A percentile compares a stretch with the other conserved stretches of the same genome.
Conservation (phyloP, 2,113 vertebrate species). For the Sphyrna mokarran region DNA sequence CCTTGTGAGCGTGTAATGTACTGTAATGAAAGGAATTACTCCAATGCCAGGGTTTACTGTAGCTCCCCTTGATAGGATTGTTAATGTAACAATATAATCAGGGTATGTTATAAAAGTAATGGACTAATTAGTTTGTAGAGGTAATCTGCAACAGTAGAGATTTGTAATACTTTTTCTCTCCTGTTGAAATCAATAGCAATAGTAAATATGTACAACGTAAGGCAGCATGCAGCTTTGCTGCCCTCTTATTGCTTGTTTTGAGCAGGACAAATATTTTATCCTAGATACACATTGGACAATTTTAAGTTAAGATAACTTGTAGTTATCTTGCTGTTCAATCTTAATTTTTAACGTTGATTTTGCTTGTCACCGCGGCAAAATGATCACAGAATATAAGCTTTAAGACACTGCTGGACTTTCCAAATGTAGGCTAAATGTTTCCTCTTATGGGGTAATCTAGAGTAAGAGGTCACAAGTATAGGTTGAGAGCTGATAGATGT, state of each 20-base stretch:
- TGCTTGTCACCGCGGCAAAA: not conserved
- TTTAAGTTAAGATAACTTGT: not conserved
- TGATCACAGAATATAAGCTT: not conserved
- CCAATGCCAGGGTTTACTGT: conserved; percentile 4
- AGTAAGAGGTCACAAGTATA: too few relatives aligned
- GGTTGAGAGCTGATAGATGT: too few relatives aligned
- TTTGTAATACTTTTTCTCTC: conserved; percentile 16
- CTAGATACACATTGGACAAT: too few relatives aligned
- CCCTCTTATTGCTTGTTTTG: not conserved
- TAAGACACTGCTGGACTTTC: not conserved
- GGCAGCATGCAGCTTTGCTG: not conserved
- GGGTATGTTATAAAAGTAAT: conserved; percentile 31
- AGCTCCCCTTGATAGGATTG: conserved; percentile 20
- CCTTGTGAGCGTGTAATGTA: conserved; percentile 18
- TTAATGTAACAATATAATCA: conserved; percentile 34
- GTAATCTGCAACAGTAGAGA: conserved; percentile 28
- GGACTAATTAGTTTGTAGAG: conserved; percentile 6
- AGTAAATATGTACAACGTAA: not conserved
- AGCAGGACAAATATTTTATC: not conserved
- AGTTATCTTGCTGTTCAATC: not conserved
- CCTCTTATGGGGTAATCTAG: too few relatives aligned
- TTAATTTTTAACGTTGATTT: not conserved
- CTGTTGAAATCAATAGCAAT: conserved; percentile 26
- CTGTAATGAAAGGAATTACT: conserved; percentile 26
- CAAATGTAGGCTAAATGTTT: too few relatives aligned